These are phyloP conservation scores for Drosophila parvula DNA, from an alignment of 1,140 invertebrate species.

Conservation along the genomic window DNA sequence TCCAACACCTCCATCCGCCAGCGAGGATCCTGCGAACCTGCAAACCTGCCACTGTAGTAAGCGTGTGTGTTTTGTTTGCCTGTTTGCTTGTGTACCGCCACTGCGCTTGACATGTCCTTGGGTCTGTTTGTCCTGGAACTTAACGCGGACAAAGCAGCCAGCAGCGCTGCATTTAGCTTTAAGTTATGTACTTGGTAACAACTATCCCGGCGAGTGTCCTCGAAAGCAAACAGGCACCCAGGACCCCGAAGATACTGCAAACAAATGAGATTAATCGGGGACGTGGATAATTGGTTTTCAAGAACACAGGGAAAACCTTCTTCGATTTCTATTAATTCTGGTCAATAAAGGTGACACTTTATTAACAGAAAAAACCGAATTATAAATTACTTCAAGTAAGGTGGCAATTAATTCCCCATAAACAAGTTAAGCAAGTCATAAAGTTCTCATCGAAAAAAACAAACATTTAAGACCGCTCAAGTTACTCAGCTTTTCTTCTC, in stretches of 20 bases:
- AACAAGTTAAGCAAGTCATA: background rate
- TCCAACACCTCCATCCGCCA: slow-evolving; percentile 64
- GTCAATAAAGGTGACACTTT: background rate
- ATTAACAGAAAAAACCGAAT: too few relatives aligned
- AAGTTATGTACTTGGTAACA: slow-evolving; percentile 76
- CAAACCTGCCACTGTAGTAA: background rate
- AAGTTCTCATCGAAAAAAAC: background rate
- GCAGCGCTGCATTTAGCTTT: slow-evolving; percentile 50
- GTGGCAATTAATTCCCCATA: background rate
- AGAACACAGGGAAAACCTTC: background rate
- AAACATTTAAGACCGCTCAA: slow-evolving; percentile 13
- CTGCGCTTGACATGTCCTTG: slow-evolving; percentile 81
- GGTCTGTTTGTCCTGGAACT: slow-evolving; percentile 78
- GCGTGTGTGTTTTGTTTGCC: slow-evolving; percentile 52
- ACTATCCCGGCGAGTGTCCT: slow-evolving; percentile 38
- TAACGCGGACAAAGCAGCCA: slow-evolving; percentile 45
- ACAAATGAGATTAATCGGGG: slow-evolving; percentile 47
- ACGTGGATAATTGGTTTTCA: slow-evolving; percentile 24
- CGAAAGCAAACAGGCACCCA: slow-evolving; percentile 36
- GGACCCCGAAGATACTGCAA: slow-evolving; percentile 17
- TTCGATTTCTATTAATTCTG: background rate
- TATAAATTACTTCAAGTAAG: background rate
- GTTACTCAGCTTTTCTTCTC: background rate
- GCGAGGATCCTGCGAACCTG: slow-evolving; percentile 2
- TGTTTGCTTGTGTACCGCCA: slow-evolving; percentile 42